These are phyloP conservation scores for Tenthredo mesomela DNA, from an alignment of 2,888 invertebrate species.

Conservation along the genomic window DNA sequence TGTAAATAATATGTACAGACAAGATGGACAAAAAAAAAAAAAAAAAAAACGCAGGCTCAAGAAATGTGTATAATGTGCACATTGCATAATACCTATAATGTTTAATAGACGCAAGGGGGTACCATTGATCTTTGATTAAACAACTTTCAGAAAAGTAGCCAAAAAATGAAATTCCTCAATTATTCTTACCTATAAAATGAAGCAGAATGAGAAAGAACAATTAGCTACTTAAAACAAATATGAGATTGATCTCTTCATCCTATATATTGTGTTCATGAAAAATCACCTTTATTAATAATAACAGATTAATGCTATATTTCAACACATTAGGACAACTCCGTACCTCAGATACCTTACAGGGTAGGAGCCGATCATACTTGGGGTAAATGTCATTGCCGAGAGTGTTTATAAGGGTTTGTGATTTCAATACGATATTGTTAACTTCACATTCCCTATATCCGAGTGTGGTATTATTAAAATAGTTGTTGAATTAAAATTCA, in stretches of 20 bases:
- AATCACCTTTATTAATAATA: constrained; percentile 62
- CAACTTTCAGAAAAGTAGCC: not conserved
- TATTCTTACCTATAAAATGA: not conserved
- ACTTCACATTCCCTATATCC: not conserved
- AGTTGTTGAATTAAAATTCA: not conserved
- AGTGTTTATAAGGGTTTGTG: not conserved
- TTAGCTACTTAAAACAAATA: constrained; percentile 40
- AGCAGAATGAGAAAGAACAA: not conserved
- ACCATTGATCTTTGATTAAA: constrained; percentile 1
- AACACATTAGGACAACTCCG: constrained; percentile 63
- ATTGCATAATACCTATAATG: constrained; percentile 50
- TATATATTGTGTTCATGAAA: constrained; percentile 53
- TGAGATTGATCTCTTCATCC: constrained; percentile 55
- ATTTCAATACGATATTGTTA: constrained; percentile 1
- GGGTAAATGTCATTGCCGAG: constrained; percentile 26
- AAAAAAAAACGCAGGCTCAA: constrained; percentile 49
- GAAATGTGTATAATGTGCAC: constrained; percentile 57
- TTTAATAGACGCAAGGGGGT: not conserved
- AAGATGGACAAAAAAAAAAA: constrained; percentile 52
- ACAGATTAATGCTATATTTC: constrained; percentile 64
- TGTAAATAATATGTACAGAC: constrained; percentile 66
- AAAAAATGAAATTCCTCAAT: not conserved
- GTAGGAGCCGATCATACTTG: not conserved
- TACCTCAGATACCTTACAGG: not conserved
- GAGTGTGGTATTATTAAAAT: not conserved